These are phyloP conservation scores for Sinhomidia bicolor DNA, from an alignment of 2,888 invertebrate genomes.

Conservation along the genomic window DNA sequence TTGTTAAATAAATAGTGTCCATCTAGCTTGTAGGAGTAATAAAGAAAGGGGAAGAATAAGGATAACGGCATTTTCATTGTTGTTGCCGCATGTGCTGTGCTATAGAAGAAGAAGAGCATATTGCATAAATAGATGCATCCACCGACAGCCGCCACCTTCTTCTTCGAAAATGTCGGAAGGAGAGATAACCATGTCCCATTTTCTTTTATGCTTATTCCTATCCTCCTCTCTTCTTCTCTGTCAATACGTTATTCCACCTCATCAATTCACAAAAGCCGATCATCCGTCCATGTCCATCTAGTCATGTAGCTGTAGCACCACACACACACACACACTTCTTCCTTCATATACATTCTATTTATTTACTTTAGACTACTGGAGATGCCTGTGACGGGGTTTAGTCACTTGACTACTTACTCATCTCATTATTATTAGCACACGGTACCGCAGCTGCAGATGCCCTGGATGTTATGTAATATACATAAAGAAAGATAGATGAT, in stretches of 20 bases:
- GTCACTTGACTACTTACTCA: slow-evolving; percentile 27
- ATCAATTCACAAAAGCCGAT: slow-evolving; percentile 50
- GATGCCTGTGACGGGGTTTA: background rate
- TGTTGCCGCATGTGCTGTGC: background rate
- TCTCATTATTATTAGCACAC: slow-evolving; percentile 17
- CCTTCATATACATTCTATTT: background rate
- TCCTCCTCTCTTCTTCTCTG: background rate
- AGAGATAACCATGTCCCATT: slow-evolving; percentile 31
- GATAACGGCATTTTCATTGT: background rate
- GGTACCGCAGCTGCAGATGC: background rate
- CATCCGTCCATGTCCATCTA: slow-evolving; percentile 21
- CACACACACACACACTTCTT: background rate
- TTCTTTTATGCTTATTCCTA: slow-evolving; percentile 35
- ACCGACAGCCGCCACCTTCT: background rate
- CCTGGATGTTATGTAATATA: background rate
- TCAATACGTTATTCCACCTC: slow-evolving; percentile 54
- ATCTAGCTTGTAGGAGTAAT: too few relatives aligned
- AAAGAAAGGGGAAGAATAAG: background rate
- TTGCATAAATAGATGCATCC: too few relatives aligned
- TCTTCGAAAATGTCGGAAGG: background rate
- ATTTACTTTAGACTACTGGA: background rate
- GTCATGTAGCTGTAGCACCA: slow-evolving; percentile 4
- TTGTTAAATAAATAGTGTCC: too few relatives aligned
- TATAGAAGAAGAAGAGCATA: background rate
- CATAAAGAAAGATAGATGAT: background rate